Evolutionary conservation across 2,797 vertebrate genomes (phyloP), one percentile per base, ranked within the genome.

Genomic region (Thripadectes ignobilis): DNA sequence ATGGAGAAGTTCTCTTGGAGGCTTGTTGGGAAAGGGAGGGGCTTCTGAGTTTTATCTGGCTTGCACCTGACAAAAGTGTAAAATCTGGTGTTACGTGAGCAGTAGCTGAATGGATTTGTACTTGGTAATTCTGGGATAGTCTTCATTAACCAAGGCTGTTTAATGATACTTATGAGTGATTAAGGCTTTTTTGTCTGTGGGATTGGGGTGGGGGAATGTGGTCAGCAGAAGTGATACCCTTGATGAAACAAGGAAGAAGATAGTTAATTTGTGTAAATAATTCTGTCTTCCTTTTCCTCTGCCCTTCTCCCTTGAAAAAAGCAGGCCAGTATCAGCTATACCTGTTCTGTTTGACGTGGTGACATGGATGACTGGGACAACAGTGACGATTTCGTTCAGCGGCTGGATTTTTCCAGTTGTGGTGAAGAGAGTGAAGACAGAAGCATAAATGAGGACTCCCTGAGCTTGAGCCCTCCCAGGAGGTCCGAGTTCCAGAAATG

Each of bases 391-490:
- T 95, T 98, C 29, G 94, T 97, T 94, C 98, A 99, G 98, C 97
- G 93, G 83, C 96, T 99, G 87, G 98, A 98, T 92, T 99, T 99
- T 85, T 98, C 98, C 22, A 98, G 97, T 57, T 92, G 93, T 54
- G 97, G 96, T 18, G 97, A 98, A 75, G 96, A 97, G 3, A 85
- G 34, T 14, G 97, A 94, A 72, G 79, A 91, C 9, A 75, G 27
- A 20, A 85, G 80, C 4, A 2, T 85, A 21, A 30, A 20, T 2
- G 89, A 95, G 26, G 90, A 86, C 78, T 2, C 97, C 85, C 75
- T 13, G 77, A 92, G 29, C 61, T 68, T 22, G 1, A 97, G 63
- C 71, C 95, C 97, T 6, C 21, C 89, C 23, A 76, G 43, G 65
- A 93, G 29, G 45, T 36, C 32, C 0, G 66, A 82, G 4, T 63